Evolutionary conservation across 2,888 invertebrate genomes (phyloP).

Genomic region (Stomorhina lunata): DNA sequence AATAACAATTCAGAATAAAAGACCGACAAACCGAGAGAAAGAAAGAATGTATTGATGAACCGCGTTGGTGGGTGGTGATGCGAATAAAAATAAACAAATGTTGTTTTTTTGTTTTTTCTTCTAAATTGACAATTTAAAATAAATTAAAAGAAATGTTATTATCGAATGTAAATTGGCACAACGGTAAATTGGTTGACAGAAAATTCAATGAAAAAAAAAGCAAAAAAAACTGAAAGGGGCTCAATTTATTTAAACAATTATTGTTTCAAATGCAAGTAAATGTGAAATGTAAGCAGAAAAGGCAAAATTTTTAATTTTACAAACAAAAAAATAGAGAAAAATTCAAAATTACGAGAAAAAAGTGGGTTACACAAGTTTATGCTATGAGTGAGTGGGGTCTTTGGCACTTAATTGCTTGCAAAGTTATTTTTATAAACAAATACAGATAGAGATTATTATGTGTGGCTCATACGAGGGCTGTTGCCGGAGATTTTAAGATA

Average conservation of each 20-base stretch:
- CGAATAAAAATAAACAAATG: slow-evolving; percentile 15
- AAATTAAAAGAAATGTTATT: slow-evolving; percentile 28
- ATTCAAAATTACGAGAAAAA: slow-evolving; percentile 21
- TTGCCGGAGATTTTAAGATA: too few species aligned
- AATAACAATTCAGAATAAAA: slow-evolving; percentile 36
- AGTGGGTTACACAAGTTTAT: slow-evolving; percentile 60
- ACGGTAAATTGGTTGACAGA: background rate
- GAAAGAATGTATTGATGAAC: background rate
- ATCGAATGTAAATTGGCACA: background rate
- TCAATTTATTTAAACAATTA: slow-evolving; percentile 25
- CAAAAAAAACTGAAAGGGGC: background rate
- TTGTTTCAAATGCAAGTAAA: background rate
- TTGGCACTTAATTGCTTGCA: slow-evolving; percentile 57
- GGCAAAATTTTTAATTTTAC: slow-evolving; percentile 16
- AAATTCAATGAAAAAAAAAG: background rate
- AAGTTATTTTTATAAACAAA: slow-evolving; percentile 44
- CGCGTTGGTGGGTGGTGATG: background rate
- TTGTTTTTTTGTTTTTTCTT: background rate
- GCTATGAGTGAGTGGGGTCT: slow-evolving; percentile 44
- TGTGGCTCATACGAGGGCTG: slow-evolving; percentile 30
- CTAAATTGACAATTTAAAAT: slow-evolving; percentile 57
- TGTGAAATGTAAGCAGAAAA: slow-evolving; percentile 15
- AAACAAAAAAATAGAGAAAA: slow-evolving; percentile 34
- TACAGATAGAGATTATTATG: background rate
- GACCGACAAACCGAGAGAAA: background rate